Evolutionary conservation across 2,113 vertebrate species (phyloP), one percentile per base, ranked within the genome.

Genomic region (Sprattus sprattus): DNA sequence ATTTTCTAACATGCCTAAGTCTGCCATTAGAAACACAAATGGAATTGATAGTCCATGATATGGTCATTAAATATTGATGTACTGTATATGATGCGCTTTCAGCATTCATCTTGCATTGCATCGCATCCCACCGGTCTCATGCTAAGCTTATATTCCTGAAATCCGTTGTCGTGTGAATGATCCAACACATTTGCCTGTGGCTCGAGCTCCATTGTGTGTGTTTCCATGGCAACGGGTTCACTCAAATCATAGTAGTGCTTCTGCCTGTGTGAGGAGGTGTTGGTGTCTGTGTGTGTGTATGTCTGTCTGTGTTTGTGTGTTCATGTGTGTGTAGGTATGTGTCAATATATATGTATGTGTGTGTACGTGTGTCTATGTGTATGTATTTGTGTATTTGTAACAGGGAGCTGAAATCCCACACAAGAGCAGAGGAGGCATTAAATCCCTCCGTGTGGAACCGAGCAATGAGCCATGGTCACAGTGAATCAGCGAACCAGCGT

Each of bases 181-280:
- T 84, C 84, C 83, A 87, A 84, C 60, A 47, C 83, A 64, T 82
- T 89, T 11, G 83, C 54, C 89, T 87, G 85, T 80, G 81, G 64
- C 89, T 87, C 84, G 60, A 57, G 67, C 82, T 91, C 88, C 83
- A 82, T 89, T 87, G 80, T 91, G 84, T 86, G 67, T 83, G 91
- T 94, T 92, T 90, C 93, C 92, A 89, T 93, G 91, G 92, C 88
- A 95, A 93, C 93, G 44, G 4, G 11, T 82, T 93, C 87, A 81
- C 89, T 88, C 45, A 2, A 85, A 0, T 0, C 64, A 45, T 86
- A 71, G 0, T 22, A 88, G 75, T 84, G 87, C 81, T 47, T 39
- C 16, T 50, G 71, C 54, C 54, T 18, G 50, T 25, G 13, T 67
- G 13, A 46, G 75, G 28, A 10, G 81, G 84, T 20, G 39, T 20